Evolutionary conservation across 2,113 vertebrate genomes (phyloP), one percentile per base, ranked within the genome.

Genomic region (Furnarius figulus): DNA sequence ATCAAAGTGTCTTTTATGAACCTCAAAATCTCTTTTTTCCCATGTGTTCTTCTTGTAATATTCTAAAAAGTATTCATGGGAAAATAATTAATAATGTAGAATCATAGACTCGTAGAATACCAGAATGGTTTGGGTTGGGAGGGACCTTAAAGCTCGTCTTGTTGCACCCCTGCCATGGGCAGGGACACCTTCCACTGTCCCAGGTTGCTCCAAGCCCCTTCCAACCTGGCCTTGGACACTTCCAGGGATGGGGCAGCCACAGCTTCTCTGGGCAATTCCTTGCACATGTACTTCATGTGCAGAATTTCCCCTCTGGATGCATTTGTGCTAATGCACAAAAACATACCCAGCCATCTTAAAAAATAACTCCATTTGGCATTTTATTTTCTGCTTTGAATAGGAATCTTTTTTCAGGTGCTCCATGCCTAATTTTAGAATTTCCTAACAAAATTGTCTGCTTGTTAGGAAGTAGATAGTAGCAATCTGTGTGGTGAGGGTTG

Each of bases 391-490:
- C 25, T 89, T 86, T 33, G 22, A 75, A 63, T 3, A 52, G 52
- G 52, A 55, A 2, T 7, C 8, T 42, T 23, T 53, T 79, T 72
- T 68, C 82, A 92, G 83, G 83, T 61, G 25, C 53, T 82, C 49
- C 44, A 27, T 61, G 39, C 56, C 47, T 87, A 40, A 59, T 94
- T 93, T 92, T 92, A 86, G 85, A 80, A 68, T 56, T 94, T 88
- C 47, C 68, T 44, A 37, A 62, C 31, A 16, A 46, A 22, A 85
- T 33, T 35, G 18, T 9, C 61, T 58, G 21, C 35, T 62, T 59
- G 23, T 70, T 77, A 79, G 62, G 76, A 53, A 86, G 83, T 4
- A 40, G 73, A 7, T 61, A 75, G 71, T 17, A 42, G 28, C 37
- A 44, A 47, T 7, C 14, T 49, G 4, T 0, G 12, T 46, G 68